Percentiles rank a stretch among this genome's conserved stretches.
Conservation (phyloP, 1,140 invertebrate species). For the Nebria ingens region DNA sequence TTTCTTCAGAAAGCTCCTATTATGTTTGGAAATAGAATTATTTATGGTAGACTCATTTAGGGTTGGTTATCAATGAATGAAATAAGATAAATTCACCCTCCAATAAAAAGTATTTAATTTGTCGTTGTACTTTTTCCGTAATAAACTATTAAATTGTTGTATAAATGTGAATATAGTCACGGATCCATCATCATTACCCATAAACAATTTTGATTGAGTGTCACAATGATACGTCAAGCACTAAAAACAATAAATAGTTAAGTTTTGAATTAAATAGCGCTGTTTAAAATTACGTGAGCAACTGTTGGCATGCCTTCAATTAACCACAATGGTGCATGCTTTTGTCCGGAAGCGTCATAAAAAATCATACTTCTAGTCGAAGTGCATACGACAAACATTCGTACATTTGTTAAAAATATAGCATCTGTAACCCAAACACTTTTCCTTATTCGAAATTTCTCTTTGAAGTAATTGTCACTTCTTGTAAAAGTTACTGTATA, state of each 20-base stretch:
- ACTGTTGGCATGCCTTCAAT: conserved; percentile 40
- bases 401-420: conserved; percentile 39
- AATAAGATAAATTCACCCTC: conserved; percentile 33
- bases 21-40: conserved; percentile 18
- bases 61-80: conserved; percentile 26
- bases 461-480: conserved; percentile 27
- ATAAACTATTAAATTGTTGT: conserved; percentile 35
- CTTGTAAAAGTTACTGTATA: conserved; percentile 38
- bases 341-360: conserved; percentile 40
- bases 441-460: conserved; percentile 29
- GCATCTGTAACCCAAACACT: conserved; percentile 47
- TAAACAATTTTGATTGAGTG: conserved; percentile 31
- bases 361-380: conserved; percentile 42
- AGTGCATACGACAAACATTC: conserved; percentile 36
- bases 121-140: conserved; percentile 37
- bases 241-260: conserved; percentile 24
- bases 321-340: conserved; percentile 39
- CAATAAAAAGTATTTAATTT: conserved; percentile 41
- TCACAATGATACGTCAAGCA: conserved; percentile 30
- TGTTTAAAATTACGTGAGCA: conserved; percentile 24
- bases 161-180: conserved; percentile 36
- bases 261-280: conserved; percentile 1
- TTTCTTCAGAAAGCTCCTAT: conserved; percentile 36
- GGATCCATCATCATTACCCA: conserved; percentile 40
- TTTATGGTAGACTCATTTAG: too few species aligned